Evolutionary conservation across 2,888 invertebrate species (phyloP).

Genomic region (Euplagia quadripunctaria): DNA sequence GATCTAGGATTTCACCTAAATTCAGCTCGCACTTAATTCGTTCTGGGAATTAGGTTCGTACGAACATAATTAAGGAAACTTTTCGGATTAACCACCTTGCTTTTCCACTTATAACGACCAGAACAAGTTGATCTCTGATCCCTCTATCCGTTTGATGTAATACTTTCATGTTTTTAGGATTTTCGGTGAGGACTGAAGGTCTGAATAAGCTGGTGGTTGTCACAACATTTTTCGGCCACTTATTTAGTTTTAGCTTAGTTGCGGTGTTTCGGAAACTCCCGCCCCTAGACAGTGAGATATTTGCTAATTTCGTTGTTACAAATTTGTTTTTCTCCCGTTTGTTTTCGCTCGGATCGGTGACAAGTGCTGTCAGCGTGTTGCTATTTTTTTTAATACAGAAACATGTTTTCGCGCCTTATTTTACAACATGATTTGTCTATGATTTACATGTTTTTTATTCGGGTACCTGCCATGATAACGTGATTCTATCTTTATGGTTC

Average conservation of each 20-base stretch:
- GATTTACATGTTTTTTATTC: neutral
- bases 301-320: slow-evolving; percentile 82
- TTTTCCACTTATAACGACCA: slow-evolving; percentile 76
- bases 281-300: slow-evolving; percentile 83
- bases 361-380: slow-evolving; percentile 37
- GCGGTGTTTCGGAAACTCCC: slow-evolving; percentile 73
- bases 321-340: slow-evolving; percentile 76
- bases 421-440: neutral
- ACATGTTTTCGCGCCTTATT: neutral
- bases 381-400: slow-evolving; percentile 20
- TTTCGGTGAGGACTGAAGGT: slow-evolving; percentile 41
- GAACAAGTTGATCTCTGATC: slow-evolving; percentile 52
- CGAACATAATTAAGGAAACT: slow-evolving; percentile 84
- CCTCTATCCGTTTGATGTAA: slow-evolving; percentile 38
- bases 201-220: slow-evolving; percentile 62
- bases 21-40: slow-evolving; percentile 79
- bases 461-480: neutral
- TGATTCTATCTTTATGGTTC: neutral
- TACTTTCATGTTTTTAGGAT: slow-evolving; percentile 13
- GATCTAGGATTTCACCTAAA: slow-evolving; percentile 75
- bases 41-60: slow-evolving; percentile 82
- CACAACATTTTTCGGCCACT: slow-evolving; percentile 81
- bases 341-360: slow-evolving; percentile 38
- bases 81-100: slow-evolving; percentile 83
- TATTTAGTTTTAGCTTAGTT: slow-evolving; percentile 82